Evolutionary conservation across 2,113 vertebrate species (phyloP), one percentile per base, ranked within the genome.

Genomic region (Eupsittula cactorum): DNA sequence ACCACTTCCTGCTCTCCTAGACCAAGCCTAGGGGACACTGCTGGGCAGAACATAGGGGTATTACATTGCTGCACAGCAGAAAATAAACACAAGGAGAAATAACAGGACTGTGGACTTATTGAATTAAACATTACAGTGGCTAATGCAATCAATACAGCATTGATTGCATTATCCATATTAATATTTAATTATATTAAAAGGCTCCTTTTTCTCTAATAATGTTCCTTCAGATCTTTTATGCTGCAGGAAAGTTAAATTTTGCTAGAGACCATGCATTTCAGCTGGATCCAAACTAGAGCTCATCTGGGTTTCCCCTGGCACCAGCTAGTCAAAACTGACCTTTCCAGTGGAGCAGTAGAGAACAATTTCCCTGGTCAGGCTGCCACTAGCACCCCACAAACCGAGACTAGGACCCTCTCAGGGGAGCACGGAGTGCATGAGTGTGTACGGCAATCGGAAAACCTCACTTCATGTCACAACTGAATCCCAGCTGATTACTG

Each of bases 171-270:
- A 96, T 28, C 73, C 83, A 24, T 95, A 95, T 94, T 92, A 95
- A 95, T 96, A 97, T 92, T 88, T 92, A 92, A 92, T 92, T 92
- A 86, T 92, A 92, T 91, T 95, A 95, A 89, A 94, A 92, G 62
- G 37, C 25, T 8, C 19, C 17, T 82, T 67, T 86, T 37, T 52
- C 75, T 76, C 29, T 9, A 63, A 75, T 35, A 59, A 57, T 19
- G 39, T 31, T 82, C 62, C 41, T 76, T 62, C 31, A 67, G 31
- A 24, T 46, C 23, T 57, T 87, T 94, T 41, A 49, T 18, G 31
- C 46, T 42, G 41, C n/a, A 41, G 63, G 33, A 91, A 74, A 46
- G 52, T 83, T 70, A 42, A 39, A 55, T 93, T 88, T 74, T 91
- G 42, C 82, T 79, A n/a, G 47, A 59, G 31, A 55, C 27, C 65